Base-by-base conservation (phyloP, 1,140 invertebrate genomes). In the Drosophila pandora region DNA sequence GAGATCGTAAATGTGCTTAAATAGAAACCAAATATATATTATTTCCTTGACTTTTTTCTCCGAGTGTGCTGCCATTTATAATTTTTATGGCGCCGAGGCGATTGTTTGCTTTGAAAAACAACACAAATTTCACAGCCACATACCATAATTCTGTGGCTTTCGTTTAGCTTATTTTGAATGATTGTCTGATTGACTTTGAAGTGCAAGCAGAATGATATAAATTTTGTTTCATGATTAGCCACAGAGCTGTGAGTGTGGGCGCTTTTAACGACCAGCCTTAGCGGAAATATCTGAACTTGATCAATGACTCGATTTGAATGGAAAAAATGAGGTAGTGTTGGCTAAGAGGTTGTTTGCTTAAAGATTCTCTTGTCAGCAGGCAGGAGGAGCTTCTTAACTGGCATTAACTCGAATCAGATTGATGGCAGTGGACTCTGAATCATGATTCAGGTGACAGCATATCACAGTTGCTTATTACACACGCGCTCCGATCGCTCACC, bases 151-250 rank as follows among this genome's bases (percentile, higher is more conserved):
- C 43, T 30, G 21, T 32, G 50, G 64, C 25, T 68, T 68, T 52
- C 59, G 63, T 70, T 60, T 53, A 60, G 56, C 54, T 71, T 58
- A 17, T 54, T 65, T 57, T 74, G 60, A 75, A 74, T 65, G 59
- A 75, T 75, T 65, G 52, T 41, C 60, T 65, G 60, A 75, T 75
- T 74, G 70, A 65, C 70, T 75, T 74, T 56, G 53, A 70, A 63
- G 53, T 57, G 47, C 61, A 64, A 43, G 45, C 59, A 56, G 41
- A 56, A 50, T 21, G 41, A 12, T 53, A 57, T 56, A 57, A 34
- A 55, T 56, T 41, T 49, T 37, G 32, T 32, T 13, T 32, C 32
- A 48, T 52, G 71, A 73, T 55, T 69, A 50, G 69, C 58, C 34
- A 5, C 3, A 47, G 30, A 5, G 39, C 17, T 21, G 0, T 22